A percentile compares a stretch with the other conserved stretches of the same genome.
Conservation (phyloP, 1,140 invertebrate genomes). For the Anastatus disparis region DNA sequence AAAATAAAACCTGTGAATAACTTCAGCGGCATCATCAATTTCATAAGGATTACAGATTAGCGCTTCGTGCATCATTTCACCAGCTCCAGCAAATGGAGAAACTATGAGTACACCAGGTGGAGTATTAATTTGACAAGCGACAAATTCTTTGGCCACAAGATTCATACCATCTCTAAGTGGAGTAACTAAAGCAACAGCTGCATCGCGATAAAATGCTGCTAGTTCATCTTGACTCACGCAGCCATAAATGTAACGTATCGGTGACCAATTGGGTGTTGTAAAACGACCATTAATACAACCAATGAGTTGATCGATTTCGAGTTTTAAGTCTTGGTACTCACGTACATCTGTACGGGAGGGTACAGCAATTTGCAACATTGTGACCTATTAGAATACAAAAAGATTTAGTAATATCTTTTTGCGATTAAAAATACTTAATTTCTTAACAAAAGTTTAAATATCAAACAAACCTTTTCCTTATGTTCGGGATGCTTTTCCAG, state of each 20-base stretch:
- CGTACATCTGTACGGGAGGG: slow-evolving; percentile 90
- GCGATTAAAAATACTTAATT: too few species aligned
- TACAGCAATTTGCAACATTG: slow-evolving; percentile 86
- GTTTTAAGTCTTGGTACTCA: slow-evolving; percentile 90
- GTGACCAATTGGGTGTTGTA: slow-evolving; percentile 90
- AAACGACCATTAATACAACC: slow-evolving; percentile 88
- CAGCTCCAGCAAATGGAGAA: slow-evolving; percentile 90
- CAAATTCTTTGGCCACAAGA: slow-evolving; percentile 92
- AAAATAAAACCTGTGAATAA: slow-evolving; percentile 76
- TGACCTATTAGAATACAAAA: slow-evolving; percentile 61
- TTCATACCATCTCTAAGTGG: slow-evolving; percentile 93
- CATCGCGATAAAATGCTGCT: slow-evolving; percentile 86
- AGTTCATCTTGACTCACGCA: slow-evolving; percentile 87
- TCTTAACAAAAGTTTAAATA: too few species aligned
- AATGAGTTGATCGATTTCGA: slow-evolving; percentile 90
- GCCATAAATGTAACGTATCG: slow-evolving; percentile 90
- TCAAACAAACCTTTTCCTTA: slow-evolving; percentile 78
- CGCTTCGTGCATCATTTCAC: slow-evolving; percentile 91
- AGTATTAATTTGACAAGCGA: slow-evolving; percentile 89
- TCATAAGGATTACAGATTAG: slow-evolving; percentile 92
- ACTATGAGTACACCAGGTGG: slow-evolving; percentile 89
- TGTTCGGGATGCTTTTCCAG: slow-evolving; percentile 88
- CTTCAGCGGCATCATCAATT: slow-evolving; percentile 85
- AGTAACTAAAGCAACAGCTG: slow-evolving; percentile 86
- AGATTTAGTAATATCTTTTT: too few species aligned